Evolutionary conservation across 2,888 invertebrate genomes (phyloP).

Genomic region (Machimus rusticus): DNA sequence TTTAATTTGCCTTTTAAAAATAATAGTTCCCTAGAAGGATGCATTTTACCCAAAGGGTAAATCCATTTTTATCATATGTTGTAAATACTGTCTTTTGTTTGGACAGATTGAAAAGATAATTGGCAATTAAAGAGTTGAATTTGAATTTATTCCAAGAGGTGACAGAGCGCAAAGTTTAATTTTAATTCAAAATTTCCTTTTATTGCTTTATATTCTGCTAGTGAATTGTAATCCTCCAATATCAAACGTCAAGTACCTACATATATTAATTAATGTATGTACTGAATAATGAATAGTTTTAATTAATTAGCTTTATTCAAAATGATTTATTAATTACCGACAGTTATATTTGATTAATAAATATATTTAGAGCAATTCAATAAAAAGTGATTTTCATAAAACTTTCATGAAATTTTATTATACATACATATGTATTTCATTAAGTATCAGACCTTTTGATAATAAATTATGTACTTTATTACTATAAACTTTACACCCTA

Average conservation of each 20-base stretch:
- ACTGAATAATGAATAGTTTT: not conserved
- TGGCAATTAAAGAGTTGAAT: not conserved
- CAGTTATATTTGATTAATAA: not conserved
- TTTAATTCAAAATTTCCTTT: not conserved
- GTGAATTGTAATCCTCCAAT: not conserved
- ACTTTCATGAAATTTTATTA: too few species aligned
- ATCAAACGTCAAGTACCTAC: not conserved
- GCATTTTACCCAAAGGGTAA: too few species aligned
- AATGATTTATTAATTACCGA: not conserved
- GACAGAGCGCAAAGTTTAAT: too few species aligned
- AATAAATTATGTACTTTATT: too few species aligned
- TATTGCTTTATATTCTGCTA: not conserved
- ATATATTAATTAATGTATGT: too few species aligned
- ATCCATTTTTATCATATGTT: too few species aligned
- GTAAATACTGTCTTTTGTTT: too few species aligned
- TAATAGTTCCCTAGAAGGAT: not conserved
- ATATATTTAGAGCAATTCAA: not conserved
- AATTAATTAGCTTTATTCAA: not conserved
- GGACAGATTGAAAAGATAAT: too few species aligned
- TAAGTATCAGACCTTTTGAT: too few species aligned
- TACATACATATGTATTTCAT: too few species aligned
- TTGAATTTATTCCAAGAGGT: not conserved
- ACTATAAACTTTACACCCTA: too few species aligned
- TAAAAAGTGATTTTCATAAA: too few species aligned
- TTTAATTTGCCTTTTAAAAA: not conserved